Evolutionary conservation across 2,113 vertebrate species (phyloP), one percentile per base, ranked within the genome.

Genomic region (Syngnathus floridae): DNA sequence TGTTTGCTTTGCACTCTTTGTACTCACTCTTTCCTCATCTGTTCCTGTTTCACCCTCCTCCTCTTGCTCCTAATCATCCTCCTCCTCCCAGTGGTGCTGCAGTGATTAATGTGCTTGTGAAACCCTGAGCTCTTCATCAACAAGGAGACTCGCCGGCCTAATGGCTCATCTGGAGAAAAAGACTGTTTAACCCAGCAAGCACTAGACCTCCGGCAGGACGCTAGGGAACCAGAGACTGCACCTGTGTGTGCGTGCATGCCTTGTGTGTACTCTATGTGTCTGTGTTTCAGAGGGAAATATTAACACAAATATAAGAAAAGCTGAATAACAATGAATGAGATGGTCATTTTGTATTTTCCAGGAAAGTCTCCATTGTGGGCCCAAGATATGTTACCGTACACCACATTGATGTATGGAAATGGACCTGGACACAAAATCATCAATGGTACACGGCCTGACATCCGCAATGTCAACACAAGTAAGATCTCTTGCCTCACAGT

Each of bases 381-480:
- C 0, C 5, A 2, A 13, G 91, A 92, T 66, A 26, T 87, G n/a
- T 35, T 84, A 46, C 91, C 90, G 5, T 91, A 74, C 80, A 92
- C 91, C 43, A 90, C 84, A 0, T 81, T 92, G 67, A 89, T 91
- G 87, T 91, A 92, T 0, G 90, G 90, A n/a, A 92, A 89, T 1
- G 90, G 91, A n/a, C 90, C 91, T 0, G 90, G 91, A 40, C 67
- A 90, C 75, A 88, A 90, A 76, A 73, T 83, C 1, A 7, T 31
- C 37, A 67, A 88, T 26, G 89, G 90, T 65, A 76, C 73, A 6
- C 86, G 90, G 0, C 90, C 87, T 4, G 88, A 91, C 66, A 71
- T 91, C 65, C 79, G 83, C 4, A 38, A 81, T 4, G 86, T 90
- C 21, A 49, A 90, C 80, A 92, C 90, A 9, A 84, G 91, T 92